Evolutionary conservation across 1,140 invertebrate species (phyloP).

Genomic region (Diorhabda sublineata): DNA sequence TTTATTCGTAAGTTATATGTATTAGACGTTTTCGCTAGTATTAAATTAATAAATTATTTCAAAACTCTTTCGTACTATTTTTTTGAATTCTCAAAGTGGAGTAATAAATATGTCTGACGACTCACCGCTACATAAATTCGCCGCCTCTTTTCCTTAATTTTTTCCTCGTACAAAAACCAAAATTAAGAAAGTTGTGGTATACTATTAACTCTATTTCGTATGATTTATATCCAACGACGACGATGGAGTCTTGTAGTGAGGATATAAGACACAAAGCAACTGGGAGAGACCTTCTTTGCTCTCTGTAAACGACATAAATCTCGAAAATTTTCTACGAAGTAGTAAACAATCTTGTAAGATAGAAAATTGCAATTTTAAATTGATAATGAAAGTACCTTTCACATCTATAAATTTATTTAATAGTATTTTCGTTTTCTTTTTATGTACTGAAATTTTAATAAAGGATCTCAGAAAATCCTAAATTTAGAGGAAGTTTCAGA

Average conservation of each 20-base stretch:
- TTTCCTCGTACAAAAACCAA: not conserved
- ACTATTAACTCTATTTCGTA: slow-evolving; percentile 1
- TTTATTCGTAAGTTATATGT: too few species aligned
- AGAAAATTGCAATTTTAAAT: not conserved
- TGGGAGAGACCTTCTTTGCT: not conserved
- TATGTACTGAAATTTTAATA: too few species aligned
- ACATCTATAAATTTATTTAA: not conserved
- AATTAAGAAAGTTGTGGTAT: not conserved
- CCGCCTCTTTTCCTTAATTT: not conserved
- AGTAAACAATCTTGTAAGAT: not conserved
- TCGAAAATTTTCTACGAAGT: not conserved
- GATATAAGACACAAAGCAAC: too few species aligned
- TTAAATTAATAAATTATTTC: too few species aligned
- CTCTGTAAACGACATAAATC: not conserved
- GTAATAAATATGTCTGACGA: too few species aligned
- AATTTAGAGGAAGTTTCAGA: too few species aligned
- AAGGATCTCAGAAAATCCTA: too few species aligned
- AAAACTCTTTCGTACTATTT: too few species aligned
- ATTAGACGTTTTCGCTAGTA: too few species aligned
- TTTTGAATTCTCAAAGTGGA: too few species aligned
- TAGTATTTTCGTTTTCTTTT: too few species aligned
- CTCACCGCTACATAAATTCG: not conserved
- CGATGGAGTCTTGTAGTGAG: not conserved
- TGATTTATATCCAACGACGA: not conserved
- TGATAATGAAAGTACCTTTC: not conserved